Conservation (phyloP, 1,140 invertebrate species). For the Drosophila varians region DNA sequence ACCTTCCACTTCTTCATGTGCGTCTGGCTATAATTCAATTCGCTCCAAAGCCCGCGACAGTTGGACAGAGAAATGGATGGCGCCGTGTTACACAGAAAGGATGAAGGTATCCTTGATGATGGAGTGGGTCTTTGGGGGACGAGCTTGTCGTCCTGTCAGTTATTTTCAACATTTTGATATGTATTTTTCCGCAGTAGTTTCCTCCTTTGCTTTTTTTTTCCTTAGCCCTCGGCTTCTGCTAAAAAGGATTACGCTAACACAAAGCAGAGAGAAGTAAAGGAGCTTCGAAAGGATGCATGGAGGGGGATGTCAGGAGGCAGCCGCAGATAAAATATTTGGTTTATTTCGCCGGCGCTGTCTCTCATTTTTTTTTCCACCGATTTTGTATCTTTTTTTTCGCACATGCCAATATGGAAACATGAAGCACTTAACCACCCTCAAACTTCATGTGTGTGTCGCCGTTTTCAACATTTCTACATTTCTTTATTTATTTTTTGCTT, state of each 20-base stretch:
- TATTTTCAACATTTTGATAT: slow-evolving; percentile 76
- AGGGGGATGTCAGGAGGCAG: slow-evolving; percentile 7
- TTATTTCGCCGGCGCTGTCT: slow-evolving; percentile 48
- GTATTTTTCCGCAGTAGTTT: slow-evolving; percentile 39
- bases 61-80: slow-evolving; percentile 49
- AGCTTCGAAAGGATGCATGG: slow-evolving; percentile 12
- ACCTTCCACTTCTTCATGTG: slow-evolving; percentile 39
- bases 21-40: slow-evolving; percentile 67
- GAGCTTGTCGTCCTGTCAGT: slow-evolving; percentile 63
- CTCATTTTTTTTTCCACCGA: slow-evolving; percentile 18
- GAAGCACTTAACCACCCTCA: slow-evolving; percentile 37
- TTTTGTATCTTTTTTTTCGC: slow-evolving; percentile 54
- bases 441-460: slow-evolving; percentile 62
- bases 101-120: slow-evolving; percentile 14
- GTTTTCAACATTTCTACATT: slow-evolving; percentile 29
- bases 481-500: slow-evolving; percentile 44
- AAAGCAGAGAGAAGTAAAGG: slow-evolving; percentile 55
- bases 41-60: slow-evolving; percentile 67
- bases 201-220: slow-evolving; percentile 25
- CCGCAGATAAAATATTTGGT: slow-evolving; percentile 55
- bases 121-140: not conserved
- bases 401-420: slow-evolving; percentile 72
- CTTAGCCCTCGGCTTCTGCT: slow-evolving; percentile 35
- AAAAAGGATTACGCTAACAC: slow-evolving; percentile 78
- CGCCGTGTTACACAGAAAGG: slow-evolving; percentile 15